Evolutionary conservation across 2,888 invertebrate genomes (phyloP), one percentile per base, ranked within the genome.

Genomic region (Branchipolynoe longqiensis): DNA sequence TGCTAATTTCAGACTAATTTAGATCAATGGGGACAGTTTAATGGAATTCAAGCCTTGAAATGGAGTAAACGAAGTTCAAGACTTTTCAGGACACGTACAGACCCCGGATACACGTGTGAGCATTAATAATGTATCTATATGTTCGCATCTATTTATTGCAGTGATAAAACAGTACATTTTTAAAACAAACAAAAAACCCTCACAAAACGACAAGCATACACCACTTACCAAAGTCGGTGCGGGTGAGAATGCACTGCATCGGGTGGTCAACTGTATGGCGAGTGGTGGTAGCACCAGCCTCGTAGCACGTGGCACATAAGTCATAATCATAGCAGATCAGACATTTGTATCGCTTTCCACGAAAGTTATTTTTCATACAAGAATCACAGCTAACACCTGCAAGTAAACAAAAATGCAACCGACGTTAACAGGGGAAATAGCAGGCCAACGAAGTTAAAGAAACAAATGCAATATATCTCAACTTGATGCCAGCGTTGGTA

Each of bases 291-390:
- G 92, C 92, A 69, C 92, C 93, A 31, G 91, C 90, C 94, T 99
- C 98, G 94, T 97, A 98, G 94, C 99, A 99, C 92, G 96, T 96
- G 92, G 98, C 97, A 95, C 99, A 99, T 92, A 99, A 95, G 95
- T 99, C 99, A 95, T 98, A 99, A 95, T 99, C 99, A 95, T 98
- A 98, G 95, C 99, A 99, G 93, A 98, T 96, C 94, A 99, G 96
- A 95, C 99, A 99, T 96, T 99, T 99, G 95, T 98, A 99, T 92
- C 99, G 96, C 94, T 98, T 96, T 92, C 99, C 99, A 94, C 97
- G 96, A 94, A 99, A 99, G 95, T 99, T 98, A 94, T 97, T 97
- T 95, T 98, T 98, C 95, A 98, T 96, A 96, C 99, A 99, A 94
- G 98, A 97, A 96, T 99, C 99, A 96, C 99, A 99, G 96, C 98